Conservation (phyloP, 2,888 invertebrate species). For the Norana najaformis region DNA sequence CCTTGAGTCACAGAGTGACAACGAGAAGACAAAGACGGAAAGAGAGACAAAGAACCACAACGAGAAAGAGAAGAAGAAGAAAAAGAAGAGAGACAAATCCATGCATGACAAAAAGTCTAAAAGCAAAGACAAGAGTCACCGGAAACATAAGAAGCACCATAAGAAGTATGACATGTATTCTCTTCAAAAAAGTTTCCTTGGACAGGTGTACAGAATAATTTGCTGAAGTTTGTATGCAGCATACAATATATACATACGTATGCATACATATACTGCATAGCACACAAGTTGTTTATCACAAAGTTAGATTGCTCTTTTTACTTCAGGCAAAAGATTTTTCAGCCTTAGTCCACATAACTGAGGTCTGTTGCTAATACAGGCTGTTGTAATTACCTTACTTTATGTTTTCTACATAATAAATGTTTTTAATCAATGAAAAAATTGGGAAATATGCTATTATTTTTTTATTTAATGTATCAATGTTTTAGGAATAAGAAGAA, state of each 20-base stretch:
- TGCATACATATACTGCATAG: no score
- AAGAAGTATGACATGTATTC: slow-evolving; percentile 49
- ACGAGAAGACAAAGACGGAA: slow-evolving; percentile 28
- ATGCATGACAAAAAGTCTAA: slow-evolving; percentile 43
- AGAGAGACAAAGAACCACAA: slow-evolving; percentile 34
- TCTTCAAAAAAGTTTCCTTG: background rate
- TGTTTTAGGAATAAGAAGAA: slow-evolving; percentile 22
- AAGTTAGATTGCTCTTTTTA: no score
- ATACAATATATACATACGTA: no score
- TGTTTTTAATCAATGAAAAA: background rate
- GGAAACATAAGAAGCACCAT: slow-evolving; percentile 50
- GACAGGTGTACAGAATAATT: background rate
- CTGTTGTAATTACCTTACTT: no score
- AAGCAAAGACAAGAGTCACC: slow-evolving; percentile 47
- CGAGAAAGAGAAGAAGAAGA: slow-evolving; percentile 50
- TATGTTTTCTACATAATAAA: background rate
- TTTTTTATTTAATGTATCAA: background rate
- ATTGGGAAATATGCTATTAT: background rate
- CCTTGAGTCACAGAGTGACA: background rate
- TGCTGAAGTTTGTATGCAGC: no score
- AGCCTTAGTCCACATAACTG: no score
- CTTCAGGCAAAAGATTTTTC: no score
- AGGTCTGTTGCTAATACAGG: no score
- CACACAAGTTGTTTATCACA: no score
- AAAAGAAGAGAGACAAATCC: slow-evolving; percentile 42